Evolutionary conservation across 2,113 vertebrate species (phyloP).

Genomic region (Heloderma charlesbogerti): DNA sequence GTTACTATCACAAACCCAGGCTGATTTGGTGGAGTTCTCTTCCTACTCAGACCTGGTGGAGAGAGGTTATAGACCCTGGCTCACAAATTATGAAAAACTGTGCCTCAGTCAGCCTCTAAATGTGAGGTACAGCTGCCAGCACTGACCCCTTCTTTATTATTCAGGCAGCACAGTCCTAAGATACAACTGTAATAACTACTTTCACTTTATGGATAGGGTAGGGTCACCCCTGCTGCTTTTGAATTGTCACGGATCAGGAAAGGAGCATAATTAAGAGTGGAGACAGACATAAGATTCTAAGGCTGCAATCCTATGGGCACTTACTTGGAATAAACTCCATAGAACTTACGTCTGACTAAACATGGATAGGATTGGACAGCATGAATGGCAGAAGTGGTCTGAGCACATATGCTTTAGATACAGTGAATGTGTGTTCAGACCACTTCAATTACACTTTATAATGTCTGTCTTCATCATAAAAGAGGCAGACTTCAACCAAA

Average conservation of each 20-base stretch:
- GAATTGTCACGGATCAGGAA: not conserved
- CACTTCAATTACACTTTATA: not conserved
- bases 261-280: not conserved
- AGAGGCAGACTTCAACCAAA: not conserved
- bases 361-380: not conserved
- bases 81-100: not conserved
- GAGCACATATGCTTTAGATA: not conserved
- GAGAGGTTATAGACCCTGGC: not conserved
- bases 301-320: not conserved
- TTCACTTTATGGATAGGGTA: not conserved
- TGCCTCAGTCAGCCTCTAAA: not conserved
- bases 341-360: not conserved
- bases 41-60: not conserved
- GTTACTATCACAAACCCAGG: not conserved
- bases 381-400: not conserved
- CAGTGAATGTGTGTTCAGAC: not conserved
- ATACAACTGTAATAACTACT: not conserved
- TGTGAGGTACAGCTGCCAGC: not conserved
- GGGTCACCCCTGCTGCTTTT: not conserved
- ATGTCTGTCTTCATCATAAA: not conserved
- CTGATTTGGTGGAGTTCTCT: not conserved
- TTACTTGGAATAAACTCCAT: not conserved
- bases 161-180: not conserved
- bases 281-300: not conserved
- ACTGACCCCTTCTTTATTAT: not conserved